Base-by-base conservation (phyloP, 37 sponge, comb jelly and placozoan genomes). In the Geodia barretti region DNA sequence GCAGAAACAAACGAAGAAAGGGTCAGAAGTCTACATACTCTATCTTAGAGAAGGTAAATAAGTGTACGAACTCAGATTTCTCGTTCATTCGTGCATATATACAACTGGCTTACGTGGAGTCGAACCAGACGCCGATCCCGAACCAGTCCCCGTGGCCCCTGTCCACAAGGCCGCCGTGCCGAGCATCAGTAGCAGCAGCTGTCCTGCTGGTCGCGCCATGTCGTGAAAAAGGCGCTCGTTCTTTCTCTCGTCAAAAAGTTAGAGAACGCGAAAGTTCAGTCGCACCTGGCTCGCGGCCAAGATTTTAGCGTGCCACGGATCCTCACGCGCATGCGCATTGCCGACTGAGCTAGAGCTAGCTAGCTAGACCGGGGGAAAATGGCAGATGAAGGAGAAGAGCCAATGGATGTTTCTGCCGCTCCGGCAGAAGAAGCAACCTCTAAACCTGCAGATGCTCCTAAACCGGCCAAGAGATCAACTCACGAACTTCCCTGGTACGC, bases 401-500 rank as follows among this genome's bases (percentile, higher is more conserved):
- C 61, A 0, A 75, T 75, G 75, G 75, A 75, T 2, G 30, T 8
- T 29, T n/a, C 41, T 72, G 5, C 35, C 7, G 1, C 33, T 32
- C 20, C 61, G 23, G 60, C 31, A 4, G 34, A 75, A 21, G 61
- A 1, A 8, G 4, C 34, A 8, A 33, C 9, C 33, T 20, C 20
- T 28, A 68, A 7, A 5, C 30, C 33, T 31, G 11, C 54, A 47
- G 54, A 47, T 7, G 14, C 54, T 17, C 14, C 54, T 47, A 47
- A 47, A 47, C 9, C 68, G 19, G 0, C 75, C 30, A 17, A 41
- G 20, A 75, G 58, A 58, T 34, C 75, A 58, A 25, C 60, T 9
- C 75, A 75, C 2, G 60, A 59, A 9, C 60, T 75, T 14, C 75
- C 75, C 2, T 75, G 75, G 75, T 75, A 31, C 47, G 60, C 1